Evolutionary conservation across 1,140 invertebrate genomes (phyloP).

Genomic region (Drosophila arizonae): DNA sequence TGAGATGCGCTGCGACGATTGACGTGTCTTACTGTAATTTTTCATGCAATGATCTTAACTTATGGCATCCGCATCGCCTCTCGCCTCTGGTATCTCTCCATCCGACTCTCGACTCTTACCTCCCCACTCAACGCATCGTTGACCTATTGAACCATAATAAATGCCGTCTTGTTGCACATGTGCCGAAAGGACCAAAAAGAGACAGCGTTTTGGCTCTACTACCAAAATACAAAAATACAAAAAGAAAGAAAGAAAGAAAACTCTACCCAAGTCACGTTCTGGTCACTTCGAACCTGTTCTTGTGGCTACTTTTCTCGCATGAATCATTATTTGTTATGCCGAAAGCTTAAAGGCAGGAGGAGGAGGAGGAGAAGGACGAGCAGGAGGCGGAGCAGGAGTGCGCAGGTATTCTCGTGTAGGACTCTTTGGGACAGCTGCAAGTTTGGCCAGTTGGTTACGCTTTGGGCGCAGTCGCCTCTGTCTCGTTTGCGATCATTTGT

Average conservation of each 20-base stretch:
- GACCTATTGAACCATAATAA: constrained; percentile 80
- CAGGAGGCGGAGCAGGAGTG: neutral
- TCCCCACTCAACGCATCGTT: constrained; percentile 79
- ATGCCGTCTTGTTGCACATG: constrained; percentile 50
- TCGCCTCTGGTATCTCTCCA: neutral
- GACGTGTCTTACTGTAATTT: constrained; percentile 78
- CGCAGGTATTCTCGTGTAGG: neutral
- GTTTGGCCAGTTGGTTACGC: constrained; percentile 63
- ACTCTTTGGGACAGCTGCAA: constrained; percentile 67
- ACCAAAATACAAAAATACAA: neutral
- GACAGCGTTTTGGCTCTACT: constrained; percentile 10
- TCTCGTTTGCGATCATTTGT: constrained; percentile 77
- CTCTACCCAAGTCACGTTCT: constrained; percentile 56
- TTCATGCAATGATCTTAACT: constrained; percentile 73
- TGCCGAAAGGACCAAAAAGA: constrained; percentile 64
- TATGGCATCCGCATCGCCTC: constrained; percentile 49
- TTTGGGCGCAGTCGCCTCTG: constrained; percentile 64
- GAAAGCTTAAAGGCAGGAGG: constrained; percentile 12
- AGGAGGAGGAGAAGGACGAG: neutral
- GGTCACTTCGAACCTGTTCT: constrained; percentile 67
- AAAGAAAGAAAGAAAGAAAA: neutral
- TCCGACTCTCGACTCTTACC: neutral
- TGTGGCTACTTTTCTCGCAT: constrained; percentile 76
- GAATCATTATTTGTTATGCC: constrained; percentile 77
- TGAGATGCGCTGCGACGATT: constrained; percentile 67